Base-by-base conservation (phyloP, 2,113 vertebrate species). In the Pomatostomus ruficeps region DNA sequence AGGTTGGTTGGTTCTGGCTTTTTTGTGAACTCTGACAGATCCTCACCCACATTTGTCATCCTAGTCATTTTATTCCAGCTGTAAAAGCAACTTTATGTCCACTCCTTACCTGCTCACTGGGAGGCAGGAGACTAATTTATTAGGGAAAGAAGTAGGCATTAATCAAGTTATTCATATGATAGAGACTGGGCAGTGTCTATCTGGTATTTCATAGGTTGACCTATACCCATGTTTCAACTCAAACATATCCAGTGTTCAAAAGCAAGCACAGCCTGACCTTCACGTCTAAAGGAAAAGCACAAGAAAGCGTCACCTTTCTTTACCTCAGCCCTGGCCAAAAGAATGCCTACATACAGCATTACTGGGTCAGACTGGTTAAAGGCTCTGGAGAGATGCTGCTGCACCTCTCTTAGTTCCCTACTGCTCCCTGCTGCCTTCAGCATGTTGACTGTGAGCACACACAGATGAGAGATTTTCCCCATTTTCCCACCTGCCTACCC, bases 1-100 rank as follows among this genome's bases (percentile, higher is more conserved):
- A 42, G 51, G 75, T 40, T 85, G 94, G 94, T 93, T 93, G 88
- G 72, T 61, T 96, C 83, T 82, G 70, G 36, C 57, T 85, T 85
- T 67, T 92, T 59, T 75, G 55, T 83, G 72, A 65, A 42, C 63
- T 82, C 72, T 55, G 59, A 57, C 42, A 77, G 66, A 74, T 49
- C 70, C 63, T 85, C 72, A 88, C 72, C 72, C 6, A 42, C 63
- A 80, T 95, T 97, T 93, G 61, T 88, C 62, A 89, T 82, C 35
- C 52, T 20, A 70, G 48, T 85, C 15, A 26, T 90, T 96, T 95
- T 45, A 43, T 85, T 88, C 20, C 43, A 91, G 22, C 59, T 74
- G 33, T 66, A 91, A 90, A 88, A 84, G 48, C 9, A 9, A 68
- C 59, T 94, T 89, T 67, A 85, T 93, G 77, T 83, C 43, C 40